Conservation (phyloP, 2,888 invertebrate genomes). For the Brachypalpus laphriformis region DNA sequence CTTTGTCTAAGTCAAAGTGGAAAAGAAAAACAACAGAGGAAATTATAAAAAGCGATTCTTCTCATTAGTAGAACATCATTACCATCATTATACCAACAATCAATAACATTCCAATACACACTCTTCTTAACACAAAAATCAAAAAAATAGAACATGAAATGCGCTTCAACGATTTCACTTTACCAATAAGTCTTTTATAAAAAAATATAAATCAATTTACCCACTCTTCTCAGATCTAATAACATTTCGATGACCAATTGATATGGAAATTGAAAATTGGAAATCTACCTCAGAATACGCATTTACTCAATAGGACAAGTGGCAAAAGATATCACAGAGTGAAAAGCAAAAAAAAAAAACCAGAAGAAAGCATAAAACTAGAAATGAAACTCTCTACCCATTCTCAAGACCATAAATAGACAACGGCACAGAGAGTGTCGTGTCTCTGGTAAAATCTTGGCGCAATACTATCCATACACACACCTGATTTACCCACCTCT, state of each 20-base stretch:
- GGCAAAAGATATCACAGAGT: background rate
- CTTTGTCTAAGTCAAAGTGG: conserved; percentile 4
- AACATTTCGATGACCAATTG: conserved; percentile 25
- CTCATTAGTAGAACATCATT: conserved; percentile 27
- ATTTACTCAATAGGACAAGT: conserved; percentile 41
- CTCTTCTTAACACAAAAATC: background rate
- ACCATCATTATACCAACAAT: conserved; percentile 23
- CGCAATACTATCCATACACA: conserved; percentile 24
- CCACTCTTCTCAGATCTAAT: background rate
- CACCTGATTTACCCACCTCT: conserved; percentile 63
- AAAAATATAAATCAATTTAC: background rate
- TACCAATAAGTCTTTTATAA: background rate
- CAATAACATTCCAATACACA: conserved; percentile 3
- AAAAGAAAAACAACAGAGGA: background rate
- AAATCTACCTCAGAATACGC: conserved; percentile 43
- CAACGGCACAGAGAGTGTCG: conserved; percentile 49
- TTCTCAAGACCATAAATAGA: conserved; percentile 60
- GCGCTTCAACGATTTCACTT: conserved; percentile 51
- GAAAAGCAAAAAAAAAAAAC: conserved; percentile 4
- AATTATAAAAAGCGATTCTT: background rate
- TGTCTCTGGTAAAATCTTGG: conserved; percentile 38
- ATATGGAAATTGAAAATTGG: conserved; percentile 68
- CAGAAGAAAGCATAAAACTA: conserved; percentile 64
- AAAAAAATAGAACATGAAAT: conserved; percentile 30
- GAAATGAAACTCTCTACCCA: conserved; percentile 66